phyloP scores from a whole-genome alignment of 2,888 invertebrate species.

The Teleogryllus oceanicus region DNA sequence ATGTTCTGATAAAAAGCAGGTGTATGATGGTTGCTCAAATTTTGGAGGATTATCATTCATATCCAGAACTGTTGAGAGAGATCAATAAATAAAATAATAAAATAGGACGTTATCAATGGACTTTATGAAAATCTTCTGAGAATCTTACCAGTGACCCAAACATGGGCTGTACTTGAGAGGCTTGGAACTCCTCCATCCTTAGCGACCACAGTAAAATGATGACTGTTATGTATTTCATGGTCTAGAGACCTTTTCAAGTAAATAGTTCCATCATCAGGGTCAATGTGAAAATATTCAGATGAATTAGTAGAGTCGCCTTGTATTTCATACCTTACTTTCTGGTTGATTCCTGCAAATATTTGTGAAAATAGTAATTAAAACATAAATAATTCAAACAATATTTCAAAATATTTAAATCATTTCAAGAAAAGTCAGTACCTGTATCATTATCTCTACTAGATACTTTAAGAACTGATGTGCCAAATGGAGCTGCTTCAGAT shows the following conservation, averaged over 20 bases:
- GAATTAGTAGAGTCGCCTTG: conserved; percentile 60
- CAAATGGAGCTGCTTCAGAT: conserved; percentile 77
- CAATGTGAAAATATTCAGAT: conserved; percentile 71
- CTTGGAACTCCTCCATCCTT: conserved; percentile 81
- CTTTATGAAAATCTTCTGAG: neutral
- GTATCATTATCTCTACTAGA: conserved; percentile 75
- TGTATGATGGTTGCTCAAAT: conserved; percentile 77
- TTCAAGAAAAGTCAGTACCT: conserved; percentile 48
- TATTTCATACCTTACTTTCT: conserved; percentile 67
- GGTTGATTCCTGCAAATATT: conserved; percentile 55
- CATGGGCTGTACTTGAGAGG: conserved; percentile 74
- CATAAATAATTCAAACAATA: conserved; percentile 22
- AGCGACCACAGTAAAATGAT: conserved; percentile 77
- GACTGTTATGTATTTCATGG: conserved; percentile 67
- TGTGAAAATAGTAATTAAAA: conserved; percentile 27
- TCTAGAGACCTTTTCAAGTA: conserved; percentile 76
- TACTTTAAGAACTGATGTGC: conserved; percentile 67
- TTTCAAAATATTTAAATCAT: neutral
- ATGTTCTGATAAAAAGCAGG: conserved; percentile 72
- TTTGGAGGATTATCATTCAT: conserved; percentile 88
- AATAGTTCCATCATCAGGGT: conserved; percentile 70
- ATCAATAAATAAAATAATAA: conserved; percentile 20
- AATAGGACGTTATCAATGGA: neutral
- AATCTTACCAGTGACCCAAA: conserved; percentile 69
- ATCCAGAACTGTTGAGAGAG: conserved; percentile 63